phyloP scores from a whole-genome alignment of 2,797 vertebrate species.

The Cygnus olor region DNA sequence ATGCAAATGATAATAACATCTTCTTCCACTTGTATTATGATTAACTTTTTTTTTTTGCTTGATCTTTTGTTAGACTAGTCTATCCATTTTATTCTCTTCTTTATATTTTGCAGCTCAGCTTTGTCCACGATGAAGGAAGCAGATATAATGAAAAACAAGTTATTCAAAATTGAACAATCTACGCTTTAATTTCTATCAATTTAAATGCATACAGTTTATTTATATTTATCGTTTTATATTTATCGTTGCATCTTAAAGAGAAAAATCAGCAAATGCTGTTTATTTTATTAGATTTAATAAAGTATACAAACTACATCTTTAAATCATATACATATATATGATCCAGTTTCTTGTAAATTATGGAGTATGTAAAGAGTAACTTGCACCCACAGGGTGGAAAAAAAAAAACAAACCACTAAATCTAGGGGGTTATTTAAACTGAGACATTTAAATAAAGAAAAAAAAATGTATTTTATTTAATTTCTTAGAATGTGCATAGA shows the following conservation, averaged over 20 bases:
- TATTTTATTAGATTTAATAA: not conserved
- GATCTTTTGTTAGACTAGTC: conserved; percentile 12
- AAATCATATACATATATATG: not conserved
- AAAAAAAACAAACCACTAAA: not conserved
- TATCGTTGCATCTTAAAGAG: not conserved
- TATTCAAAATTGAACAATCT: not conserved
- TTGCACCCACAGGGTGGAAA: not conserved
- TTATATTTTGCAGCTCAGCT: not conserved
- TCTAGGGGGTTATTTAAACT: not conserved
- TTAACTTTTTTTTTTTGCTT: not conserved
- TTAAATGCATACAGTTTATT: not conserved
- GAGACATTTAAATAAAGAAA: not conserved
- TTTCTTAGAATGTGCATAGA: not conserved
- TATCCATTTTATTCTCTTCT: not conserved
- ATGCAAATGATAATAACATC: not conserved
- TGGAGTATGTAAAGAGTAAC: not conserved
- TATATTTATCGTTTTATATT: not conserved
- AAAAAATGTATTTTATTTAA: not conserved
- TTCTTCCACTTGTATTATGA: not conserved
- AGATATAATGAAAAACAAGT: not conserved
- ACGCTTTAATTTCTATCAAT: not conserved
- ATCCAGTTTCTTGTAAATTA: not conserved
- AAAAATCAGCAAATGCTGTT: not conserved
- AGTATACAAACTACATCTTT: not conserved
- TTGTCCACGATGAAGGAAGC: not conserved